Evolutionary conservation across 1,140 invertebrate species (phyloP), one percentile per base, ranked within the genome.

Genomic region (Diabrotica undecimpunctata): DNA sequence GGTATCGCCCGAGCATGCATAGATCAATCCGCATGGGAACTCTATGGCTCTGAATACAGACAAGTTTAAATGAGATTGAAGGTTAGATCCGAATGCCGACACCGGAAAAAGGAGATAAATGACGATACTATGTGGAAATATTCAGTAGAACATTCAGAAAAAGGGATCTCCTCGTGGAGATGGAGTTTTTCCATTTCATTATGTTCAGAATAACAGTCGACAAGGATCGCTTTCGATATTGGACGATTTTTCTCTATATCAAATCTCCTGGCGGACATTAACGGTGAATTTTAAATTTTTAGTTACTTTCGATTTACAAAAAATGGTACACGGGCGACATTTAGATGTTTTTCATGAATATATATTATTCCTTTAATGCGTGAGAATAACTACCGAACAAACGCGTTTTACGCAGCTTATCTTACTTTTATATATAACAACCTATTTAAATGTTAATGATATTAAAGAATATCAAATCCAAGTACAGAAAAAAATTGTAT

Each of bases 31-130:
- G 63, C 66, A 68, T 64, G 66, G 66, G 66, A 65, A 62, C 54
- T 64, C 53, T 62, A 60, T 50, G 46, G 58, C 58, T 60, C 36
- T 59, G 66, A 68, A 68, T 68, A 65, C 66, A 65, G 66, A 68
- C 63, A 62, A 68, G 58, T 68, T 56, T 65, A 68, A 68, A 68
- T 68, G 66, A 65, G 66, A 68, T 68, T 68, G 66, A 68, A 64
- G 66, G 54, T 58, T 57, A 46, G 36, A 62, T 62, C 13, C 59
- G 64, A 62, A 68, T 56, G 62, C 53, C 63, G 62, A 54, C 57
- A 65, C 39, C 41, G 57, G 63, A 64, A 67, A 64, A 64, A 60
- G 62, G 62, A 62, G 63, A 67, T 67, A 67, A 64, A 60, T 60
- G 58, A 50, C 58, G 41, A 51, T 60, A 51, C 58, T 60, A 51